These are phyloP conservation scores for Drosophila athabasca DNA, from an alignment of 1,140 invertebrate species.

Conservation along the genomic window DNA sequence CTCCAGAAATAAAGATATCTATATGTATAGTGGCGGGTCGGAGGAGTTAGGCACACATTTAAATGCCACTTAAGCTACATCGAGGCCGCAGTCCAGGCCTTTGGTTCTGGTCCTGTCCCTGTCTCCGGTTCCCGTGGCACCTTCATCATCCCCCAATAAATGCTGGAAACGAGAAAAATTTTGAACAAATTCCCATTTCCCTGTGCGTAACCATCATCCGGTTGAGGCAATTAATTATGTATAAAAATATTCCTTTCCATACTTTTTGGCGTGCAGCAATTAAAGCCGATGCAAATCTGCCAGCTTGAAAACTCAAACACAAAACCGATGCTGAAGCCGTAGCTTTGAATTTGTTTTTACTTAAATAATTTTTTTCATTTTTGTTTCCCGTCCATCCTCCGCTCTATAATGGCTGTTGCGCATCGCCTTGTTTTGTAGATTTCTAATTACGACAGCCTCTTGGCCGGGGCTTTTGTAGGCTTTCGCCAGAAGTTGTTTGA, in stretches of 20 bases:
- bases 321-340: constrained; percentile 4
- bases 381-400: no score
- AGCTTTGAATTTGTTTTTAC: constrained; percentile 36
- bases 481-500: constrained; percentile 58
- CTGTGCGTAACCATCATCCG: neutral
- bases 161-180: no score
- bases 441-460: constrained; percentile 68
- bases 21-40: neutral
- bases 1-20: neutral
- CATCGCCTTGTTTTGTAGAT: constrained; percentile 48
- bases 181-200: no score
- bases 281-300: constrained; percentile 48
- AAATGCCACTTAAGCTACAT: constrained; percentile 49
- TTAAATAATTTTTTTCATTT: constrained; percentile 34
- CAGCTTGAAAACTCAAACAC: no score
- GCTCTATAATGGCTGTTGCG: constrained; percentile 2
- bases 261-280: constrained; percentile 29
- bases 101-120: neutral
- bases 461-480: constrained; percentile 63
- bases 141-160: no score
- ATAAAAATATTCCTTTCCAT: constrained; percentile 49
- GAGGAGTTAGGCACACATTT: constrained; percentile 27
- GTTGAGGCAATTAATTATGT: constrained; percentile 71
- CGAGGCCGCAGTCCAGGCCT: no score
- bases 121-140: no score